Percentiles rank a stretch among this genome's conserved stretches.
These are phyloP conservation scores for Calidris pygmaea DNA, from an alignment of 2,113 vertebrate species.

Conservation along the genomic window DNA sequence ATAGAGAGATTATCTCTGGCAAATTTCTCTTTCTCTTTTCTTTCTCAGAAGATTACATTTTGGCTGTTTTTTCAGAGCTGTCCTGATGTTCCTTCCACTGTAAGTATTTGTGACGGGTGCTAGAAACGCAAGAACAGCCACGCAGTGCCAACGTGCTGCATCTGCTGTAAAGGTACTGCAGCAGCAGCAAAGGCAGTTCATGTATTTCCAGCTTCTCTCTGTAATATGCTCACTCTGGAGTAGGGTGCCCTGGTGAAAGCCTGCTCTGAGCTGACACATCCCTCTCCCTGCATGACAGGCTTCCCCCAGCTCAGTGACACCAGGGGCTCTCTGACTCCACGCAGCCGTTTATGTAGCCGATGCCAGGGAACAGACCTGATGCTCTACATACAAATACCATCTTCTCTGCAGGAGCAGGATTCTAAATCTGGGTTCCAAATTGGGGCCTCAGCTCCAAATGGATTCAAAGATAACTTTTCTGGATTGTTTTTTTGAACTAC, in stretches of 20 bases:
- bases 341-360: fast-evolving
- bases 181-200: neutral
- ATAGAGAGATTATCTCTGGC: neutral
- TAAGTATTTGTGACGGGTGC: neutral
- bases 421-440: neutral
- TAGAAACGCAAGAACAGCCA: neutral
- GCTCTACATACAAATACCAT: neutral
- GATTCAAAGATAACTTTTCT: neutral
- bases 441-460: neutral
- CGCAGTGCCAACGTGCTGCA: neutral
- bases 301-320: neutral
- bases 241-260: neutral
- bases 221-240: neutral
- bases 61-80: neutral
- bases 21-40: neutral
- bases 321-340: neutral
- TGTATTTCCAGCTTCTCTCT: neutral
- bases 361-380: neutral
- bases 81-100: neutral
- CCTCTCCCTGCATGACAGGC: neutral
- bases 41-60: neutral
- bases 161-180: neutral
- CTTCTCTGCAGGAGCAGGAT: neutral
- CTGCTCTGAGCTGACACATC: neutral
- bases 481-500: neutral